These are phyloP conservation scores for Sericinus montela DNA, from an alignment of 2,888 invertebrate genomes.

Conservation along the genomic window DNA sequence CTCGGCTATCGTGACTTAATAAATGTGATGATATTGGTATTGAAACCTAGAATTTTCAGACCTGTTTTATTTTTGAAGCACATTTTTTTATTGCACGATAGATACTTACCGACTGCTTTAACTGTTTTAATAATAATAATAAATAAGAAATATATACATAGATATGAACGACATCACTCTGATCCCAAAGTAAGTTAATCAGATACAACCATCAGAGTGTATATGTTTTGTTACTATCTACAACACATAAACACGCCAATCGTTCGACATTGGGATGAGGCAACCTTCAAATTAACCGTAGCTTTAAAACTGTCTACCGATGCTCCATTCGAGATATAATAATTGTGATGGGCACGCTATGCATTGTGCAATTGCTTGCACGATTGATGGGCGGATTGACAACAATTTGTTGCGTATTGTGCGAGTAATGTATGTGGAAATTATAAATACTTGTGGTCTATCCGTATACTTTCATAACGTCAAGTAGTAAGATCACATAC, in stretches of 20 bases:
- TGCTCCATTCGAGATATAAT: slow-evolving; percentile 5
- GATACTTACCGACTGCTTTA: too few relatives aligned
- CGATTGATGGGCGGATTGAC: slow-evolving; percentile 15
- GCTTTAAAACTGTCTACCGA: neutral
- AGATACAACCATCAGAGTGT: neutral
- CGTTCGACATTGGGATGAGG: slow-evolving; percentile 4
- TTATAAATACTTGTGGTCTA: neutral
- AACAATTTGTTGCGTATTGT: slow-evolving; percentile 16
- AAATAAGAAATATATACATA: too few relatives aligned
- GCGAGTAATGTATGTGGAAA: slow-evolving; percentile 1
- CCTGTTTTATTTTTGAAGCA: too few relatives aligned
- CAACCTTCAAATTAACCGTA: slow-evolving; percentile 7
- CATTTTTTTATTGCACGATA: too few relatives aligned
- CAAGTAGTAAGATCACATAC: too few relatives aligned
- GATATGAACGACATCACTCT: too few relatives aligned
- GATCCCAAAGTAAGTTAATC: too few relatives aligned
- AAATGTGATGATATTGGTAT: too few relatives aligned
- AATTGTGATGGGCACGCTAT: slow-evolving; percentile 16
- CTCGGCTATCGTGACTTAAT: too few relatives aligned
- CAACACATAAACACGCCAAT: neutral
- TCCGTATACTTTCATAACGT: too few relatives aligned
- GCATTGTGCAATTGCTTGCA: slow-evolving; percentile 9
- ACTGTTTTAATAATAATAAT: too few relatives aligned
- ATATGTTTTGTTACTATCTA: neutral
- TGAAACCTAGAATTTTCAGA: too few relatives aligned